phyloP scores from a whole-genome alignment of 2,113 vertebrate species.

The Phylloscopus trochiloides region DNA sequence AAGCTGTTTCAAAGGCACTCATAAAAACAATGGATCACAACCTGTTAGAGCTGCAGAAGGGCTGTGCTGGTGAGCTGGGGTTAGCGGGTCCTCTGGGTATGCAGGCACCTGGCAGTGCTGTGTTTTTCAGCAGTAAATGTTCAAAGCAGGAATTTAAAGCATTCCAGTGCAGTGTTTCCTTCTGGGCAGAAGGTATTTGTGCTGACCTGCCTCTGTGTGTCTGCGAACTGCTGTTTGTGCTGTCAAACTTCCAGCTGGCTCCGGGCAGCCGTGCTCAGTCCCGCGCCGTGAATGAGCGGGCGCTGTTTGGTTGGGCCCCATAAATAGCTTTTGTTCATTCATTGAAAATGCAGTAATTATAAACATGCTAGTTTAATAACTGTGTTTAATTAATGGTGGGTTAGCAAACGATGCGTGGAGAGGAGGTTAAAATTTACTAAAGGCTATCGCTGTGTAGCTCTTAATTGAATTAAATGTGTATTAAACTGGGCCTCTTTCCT shows the following conservation, averaged over 20 bases:
- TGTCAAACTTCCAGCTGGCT: constrained; percentile 29
- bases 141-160: constrained; percentile 2
- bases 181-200: neutral
- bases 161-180: neutral
- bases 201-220: neutral
- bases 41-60: neutral
- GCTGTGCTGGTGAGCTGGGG: neutral
- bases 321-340: constrained; percentile 53
- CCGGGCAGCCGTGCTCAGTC: fast-evolving
- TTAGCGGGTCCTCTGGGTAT: neutral
- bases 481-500: neutral
- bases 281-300: fast-evolving
- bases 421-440: constrained; percentile 43
- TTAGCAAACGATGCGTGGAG: neutral
- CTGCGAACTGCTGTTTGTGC: neutral
- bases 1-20: neutral
- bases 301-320: neutral
- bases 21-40: neutral
- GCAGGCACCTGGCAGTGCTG: neutral
- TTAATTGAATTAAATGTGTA: constrained; percentile 46
- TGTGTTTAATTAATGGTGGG: constrained; percentile 3
- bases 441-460: neutral
- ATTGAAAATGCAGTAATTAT: constrained; percentile 28
- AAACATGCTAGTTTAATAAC: constrained; percentile 12
- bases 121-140: neutral